Percentiles rank a stretch among this genome's conserved stretches.
Evolutionary conservation across 2,888 invertebrate species (phyloP).

Genomic region (Trissolcus brochymenae): DNA sequence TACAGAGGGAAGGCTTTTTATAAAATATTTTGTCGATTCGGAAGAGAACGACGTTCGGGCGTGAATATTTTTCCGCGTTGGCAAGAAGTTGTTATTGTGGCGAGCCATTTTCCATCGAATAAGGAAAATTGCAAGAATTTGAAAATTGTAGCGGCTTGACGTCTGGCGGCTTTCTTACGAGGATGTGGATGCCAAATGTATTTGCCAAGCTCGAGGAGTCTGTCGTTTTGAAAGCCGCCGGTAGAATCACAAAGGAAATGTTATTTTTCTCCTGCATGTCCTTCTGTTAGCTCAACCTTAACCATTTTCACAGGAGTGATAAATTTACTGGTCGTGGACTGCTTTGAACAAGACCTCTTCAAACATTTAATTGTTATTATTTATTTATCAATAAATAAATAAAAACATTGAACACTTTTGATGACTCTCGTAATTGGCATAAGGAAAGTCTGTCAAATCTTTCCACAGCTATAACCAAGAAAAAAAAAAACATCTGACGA

Average conservation of each 20-base stretch:
- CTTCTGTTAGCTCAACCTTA: constrained; percentile 13
- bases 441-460: too few relatives aligned
- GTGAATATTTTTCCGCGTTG: constrained; percentile 38
- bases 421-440: too few relatives aligned
- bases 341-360: background rate
- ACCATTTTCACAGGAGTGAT: constrained; percentile 13
- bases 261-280: constrained; percentile 14
- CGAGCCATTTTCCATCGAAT: constrained; percentile 24
- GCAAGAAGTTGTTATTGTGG: constrained; percentile 37
- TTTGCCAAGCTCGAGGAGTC: constrained; percentile 35
- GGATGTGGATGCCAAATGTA: constrained; percentile 40
- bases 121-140: constrained; percentile 39
- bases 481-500: too few relatives aligned
- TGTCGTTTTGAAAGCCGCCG: constrained; percentile 22
- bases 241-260: constrained; percentile 11
- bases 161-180: constrained; percentile 37
- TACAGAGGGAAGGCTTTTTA: constrained; percentile 11
- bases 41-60: constrained; percentile 24
- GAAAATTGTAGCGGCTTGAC: constrained; percentile 23
- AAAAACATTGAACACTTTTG: too few relatives aligned
- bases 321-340: constrained; percentile 7
- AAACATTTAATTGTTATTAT: too few relatives aligned
- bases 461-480: too few relatives aligned
- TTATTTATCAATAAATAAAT: too few relatives aligned
- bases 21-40: constrained; percentile 33